Conservation (phyloP, 2,888 invertebrate genomes). For the Crocallis elinguaria region DNA sequence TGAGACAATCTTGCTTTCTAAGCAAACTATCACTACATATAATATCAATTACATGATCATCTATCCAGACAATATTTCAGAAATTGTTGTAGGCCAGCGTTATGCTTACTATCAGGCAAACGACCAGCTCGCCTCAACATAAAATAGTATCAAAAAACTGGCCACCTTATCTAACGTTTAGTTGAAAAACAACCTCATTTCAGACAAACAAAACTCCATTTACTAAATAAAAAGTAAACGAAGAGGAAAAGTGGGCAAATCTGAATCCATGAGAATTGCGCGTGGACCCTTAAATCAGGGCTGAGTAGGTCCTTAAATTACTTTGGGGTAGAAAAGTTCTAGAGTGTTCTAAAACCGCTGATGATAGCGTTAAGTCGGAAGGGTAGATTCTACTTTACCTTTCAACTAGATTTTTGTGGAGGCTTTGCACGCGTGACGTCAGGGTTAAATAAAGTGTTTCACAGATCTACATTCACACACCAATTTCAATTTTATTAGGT, state of each 20-base stretch:
- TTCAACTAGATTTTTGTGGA: too few species aligned
- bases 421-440: too few species aligned
- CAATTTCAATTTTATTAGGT: too few species aligned
- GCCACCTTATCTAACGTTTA: background rate
- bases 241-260: slow-evolving; percentile 17
- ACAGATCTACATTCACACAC: too few species aligned
- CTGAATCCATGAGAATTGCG: slow-evolving; percentile 17
- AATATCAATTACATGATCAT: too few species aligned
- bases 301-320: slow-evolving; percentile 34
- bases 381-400: slow-evolving; percentile 1
- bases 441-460: too few species aligned
- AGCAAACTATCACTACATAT: too few species aligned
- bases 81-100: too few species aligned
- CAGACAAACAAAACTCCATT: slow-evolving; percentile 5
- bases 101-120: too few species aligned
- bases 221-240: slow-evolving; percentile 17
- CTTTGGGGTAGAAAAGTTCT: slow-evolving; percentile 27
- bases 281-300: slow-evolving; percentile 28
- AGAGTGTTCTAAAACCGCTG: slow-evolving; percentile 26
- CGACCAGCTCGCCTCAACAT: too few species aligned
- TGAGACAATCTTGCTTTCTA: too few species aligned
- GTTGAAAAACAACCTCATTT: background rate
- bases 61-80: too few species aligned
- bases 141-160: background rate
- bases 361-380: slow-evolving; percentile 1